A percentile compares a stretch with the other conserved stretches of the same genome.
phyloP scores from a whole-genome alignment of 2,797 vertebrate species.

The Staurois parvus region DNA sequence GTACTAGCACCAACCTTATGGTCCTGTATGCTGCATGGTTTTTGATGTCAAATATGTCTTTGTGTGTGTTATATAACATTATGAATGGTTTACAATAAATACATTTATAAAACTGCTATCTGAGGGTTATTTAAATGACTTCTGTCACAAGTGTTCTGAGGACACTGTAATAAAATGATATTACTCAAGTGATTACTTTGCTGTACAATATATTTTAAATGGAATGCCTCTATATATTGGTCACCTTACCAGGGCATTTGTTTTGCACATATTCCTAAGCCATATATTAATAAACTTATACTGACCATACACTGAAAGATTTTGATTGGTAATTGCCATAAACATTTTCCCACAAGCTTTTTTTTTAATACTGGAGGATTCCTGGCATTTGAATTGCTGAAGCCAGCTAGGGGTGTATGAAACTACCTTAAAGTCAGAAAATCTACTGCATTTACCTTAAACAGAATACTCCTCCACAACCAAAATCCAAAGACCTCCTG shows the following conservation, averaged over 20 bases:
- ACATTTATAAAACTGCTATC: conserved; percentile 65
- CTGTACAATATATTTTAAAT: conserved; percentile 45
- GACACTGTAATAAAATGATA: conserved; percentile 66
- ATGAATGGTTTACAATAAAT: conserved; percentile 54
- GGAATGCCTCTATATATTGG: conserved; percentile 23
- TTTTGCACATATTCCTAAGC: conserved; percentile 40
- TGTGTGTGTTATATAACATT: conserved; percentile 35
- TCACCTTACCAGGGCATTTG: conserved; percentile 8
- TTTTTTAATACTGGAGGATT: no score
- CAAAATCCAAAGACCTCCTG: no score
- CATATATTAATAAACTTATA: conserved; percentile 34
- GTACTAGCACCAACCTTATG: conserved; percentile 31
- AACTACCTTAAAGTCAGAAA: no score
- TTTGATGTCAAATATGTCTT: conserved; percentile 39
- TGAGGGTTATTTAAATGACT: conserved; percentile 69
- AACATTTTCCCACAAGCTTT: no score
- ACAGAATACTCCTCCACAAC: no score
- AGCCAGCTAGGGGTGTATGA: no score
- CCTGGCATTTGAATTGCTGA: no score
- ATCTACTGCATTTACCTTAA: no score
- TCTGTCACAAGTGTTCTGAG: conserved; percentile 70
- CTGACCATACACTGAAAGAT: no score
- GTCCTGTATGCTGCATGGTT: conserved; percentile 42
- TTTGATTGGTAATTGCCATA: no score
- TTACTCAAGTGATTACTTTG: conserved; percentile 61